Evolutionary conservation across 2,888 invertebrate species (phyloP).

Genomic region (Choristoneura rosaceana): DNA sequence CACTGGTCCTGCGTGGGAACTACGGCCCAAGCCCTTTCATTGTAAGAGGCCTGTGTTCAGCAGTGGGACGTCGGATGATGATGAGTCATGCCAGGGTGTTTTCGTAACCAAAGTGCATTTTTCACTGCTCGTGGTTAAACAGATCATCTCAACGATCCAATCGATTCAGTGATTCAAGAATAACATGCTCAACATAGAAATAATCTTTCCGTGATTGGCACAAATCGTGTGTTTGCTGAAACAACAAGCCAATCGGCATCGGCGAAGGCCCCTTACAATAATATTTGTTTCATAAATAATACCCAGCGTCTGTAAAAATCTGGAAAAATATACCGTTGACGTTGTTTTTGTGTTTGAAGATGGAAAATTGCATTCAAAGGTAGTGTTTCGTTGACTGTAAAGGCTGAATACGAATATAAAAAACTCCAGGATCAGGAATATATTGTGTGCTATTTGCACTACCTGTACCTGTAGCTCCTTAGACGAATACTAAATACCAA

Average conservation of each 20-base stretch:
- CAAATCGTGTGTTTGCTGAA: constrained; percentile 25
- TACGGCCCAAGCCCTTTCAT: no score
- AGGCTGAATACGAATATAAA: no score
- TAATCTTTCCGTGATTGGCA: constrained; percentile 17
- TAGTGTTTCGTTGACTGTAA: background rate
- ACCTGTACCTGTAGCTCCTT: no score
- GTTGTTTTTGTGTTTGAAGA: background rate
- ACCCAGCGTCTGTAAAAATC: background rate
- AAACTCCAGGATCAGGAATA: no score
- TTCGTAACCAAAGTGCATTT: background rate
- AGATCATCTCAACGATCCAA: background rate
- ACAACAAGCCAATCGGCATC: constrained; percentile 24
- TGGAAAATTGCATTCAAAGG: background rate
- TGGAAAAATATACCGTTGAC: background rate
- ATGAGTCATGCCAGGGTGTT: background rate
- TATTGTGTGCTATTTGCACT: no score
- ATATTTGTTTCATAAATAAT: constrained; percentile 27
- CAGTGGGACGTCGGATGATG: no score
- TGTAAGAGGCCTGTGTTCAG: background rate
- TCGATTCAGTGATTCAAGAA: background rate
- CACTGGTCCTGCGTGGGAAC: no score
- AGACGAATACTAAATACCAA: no score
- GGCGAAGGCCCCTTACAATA: constrained; percentile 11
- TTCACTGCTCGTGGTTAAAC: no score
- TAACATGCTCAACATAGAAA: constrained; percentile 17